Conservation (phyloP, 2,797 vertebrate species). For the Paedocypris micromegethes region DNA sequence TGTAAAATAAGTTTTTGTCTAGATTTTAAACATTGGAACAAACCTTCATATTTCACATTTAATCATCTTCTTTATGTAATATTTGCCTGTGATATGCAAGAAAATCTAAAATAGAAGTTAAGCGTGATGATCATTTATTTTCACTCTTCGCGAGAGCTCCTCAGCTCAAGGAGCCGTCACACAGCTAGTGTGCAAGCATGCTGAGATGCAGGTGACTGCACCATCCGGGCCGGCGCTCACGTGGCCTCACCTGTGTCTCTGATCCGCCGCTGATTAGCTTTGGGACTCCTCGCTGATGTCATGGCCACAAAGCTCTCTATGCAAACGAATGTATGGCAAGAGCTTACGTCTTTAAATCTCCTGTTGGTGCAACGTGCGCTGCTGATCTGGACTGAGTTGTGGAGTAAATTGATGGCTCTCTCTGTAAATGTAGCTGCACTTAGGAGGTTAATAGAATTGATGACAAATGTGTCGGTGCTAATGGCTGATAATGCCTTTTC, state of each 20-base stretch:
- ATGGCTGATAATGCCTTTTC: not conserved
- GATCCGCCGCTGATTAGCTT: constrained; percentile 30
- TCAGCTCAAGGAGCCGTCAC: not conserved
- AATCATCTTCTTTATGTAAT: too few relatives aligned
- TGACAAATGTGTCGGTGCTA: constrained; percentile 4
- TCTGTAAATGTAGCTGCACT: constrained; percentile 12
- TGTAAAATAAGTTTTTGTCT: too few relatives aligned
- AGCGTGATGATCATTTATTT: too few relatives aligned
- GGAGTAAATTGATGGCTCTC: constrained; percentile 11
- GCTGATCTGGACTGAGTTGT: not conserved
- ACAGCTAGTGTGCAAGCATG: constrained; percentile 9
- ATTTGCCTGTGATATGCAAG: too few relatives aligned
- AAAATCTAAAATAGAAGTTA: too few relatives aligned
- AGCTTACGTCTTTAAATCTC: constrained; percentile 4
- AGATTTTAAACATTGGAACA: too few relatives aligned
- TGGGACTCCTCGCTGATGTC: constrained; percentile 12
- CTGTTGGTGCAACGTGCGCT: constrained; percentile 9
- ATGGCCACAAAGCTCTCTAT: not conserved
- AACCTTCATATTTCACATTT: too few relatives aligned
- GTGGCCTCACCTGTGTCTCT: constrained; percentile 14
- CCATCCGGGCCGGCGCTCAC: constrained; percentile 8
- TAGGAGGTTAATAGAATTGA: not conserved
- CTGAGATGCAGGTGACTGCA: not conserved
- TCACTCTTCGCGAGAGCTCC: too few relatives aligned
- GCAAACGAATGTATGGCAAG: not conserved